phyloP scores from a whole-genome alignment of 2,797 vertebrate genomes.

The Acrossocheilus fasciatus region DNA sequence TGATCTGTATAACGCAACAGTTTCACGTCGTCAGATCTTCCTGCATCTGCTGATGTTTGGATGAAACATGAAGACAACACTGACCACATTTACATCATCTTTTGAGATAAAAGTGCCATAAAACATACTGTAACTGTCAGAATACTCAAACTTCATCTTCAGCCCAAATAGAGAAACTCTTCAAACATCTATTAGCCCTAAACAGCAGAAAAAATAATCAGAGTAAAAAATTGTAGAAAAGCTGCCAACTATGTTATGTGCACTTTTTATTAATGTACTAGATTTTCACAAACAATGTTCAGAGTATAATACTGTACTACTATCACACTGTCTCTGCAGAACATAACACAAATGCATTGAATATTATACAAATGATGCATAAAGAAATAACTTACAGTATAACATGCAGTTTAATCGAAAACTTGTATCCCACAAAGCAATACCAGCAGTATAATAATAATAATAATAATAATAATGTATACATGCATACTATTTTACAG shows the following conservation, averaged over 20 bases:
- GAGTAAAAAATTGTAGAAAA: background rate
- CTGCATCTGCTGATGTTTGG: background rate
- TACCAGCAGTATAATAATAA: no score
- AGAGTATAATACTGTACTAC: background rate
- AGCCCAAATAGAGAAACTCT: background rate
- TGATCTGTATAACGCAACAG: background rate
- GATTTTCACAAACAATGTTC: background rate
- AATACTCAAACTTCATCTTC: background rate
- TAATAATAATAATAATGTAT: background rate
- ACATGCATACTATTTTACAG: background rate
- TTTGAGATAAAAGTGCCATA: background rate
- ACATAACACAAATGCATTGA: background rate
- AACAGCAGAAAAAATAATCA: background rate
- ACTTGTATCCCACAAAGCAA: background rate
- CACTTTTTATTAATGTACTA: background rate
- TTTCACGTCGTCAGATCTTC: background rate
- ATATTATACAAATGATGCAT: no score
- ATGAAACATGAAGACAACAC: background rate
- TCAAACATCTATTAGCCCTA: background rate
- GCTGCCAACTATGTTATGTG: background rate
- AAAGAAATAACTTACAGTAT: no score
- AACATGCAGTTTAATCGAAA: background rate
- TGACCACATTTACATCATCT: background rate
- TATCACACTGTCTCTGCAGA: background rate
- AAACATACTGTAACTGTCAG: background rate